Conservation (phyloP, 2,888 invertebrate genomes). For the Chrysina gloriosa region DNA sequence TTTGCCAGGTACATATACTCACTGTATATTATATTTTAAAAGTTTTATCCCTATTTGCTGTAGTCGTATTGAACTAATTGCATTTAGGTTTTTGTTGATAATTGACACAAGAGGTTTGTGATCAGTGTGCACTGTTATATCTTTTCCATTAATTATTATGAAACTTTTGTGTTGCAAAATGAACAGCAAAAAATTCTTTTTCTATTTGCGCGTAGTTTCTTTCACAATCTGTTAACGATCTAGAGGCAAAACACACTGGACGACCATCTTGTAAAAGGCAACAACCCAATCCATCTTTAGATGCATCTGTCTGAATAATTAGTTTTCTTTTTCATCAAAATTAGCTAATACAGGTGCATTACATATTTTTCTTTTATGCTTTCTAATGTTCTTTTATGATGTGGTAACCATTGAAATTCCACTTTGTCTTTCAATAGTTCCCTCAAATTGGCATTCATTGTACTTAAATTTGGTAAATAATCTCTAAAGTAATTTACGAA, state of each 20-base stretch:
- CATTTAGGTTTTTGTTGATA: too few species aligned
- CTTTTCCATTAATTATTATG: constrained; percentile 16
- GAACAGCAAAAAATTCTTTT: constrained; percentile 51
- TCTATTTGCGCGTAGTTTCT: constrained; percentile 52
- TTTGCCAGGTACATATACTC: too few species aligned
- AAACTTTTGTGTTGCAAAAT: constrained; percentile 25
- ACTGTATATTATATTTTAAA: too few species aligned
- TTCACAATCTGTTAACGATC: constrained; percentile 50
- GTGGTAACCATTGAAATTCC: constrained; percentile 19
- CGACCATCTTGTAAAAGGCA: constrained; percentile 49
- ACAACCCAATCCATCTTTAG: constrained; percentile 49
- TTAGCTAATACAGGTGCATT: background rate
- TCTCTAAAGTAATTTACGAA: constrained; percentile 48
- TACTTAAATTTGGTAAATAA: constrained; percentile 45
- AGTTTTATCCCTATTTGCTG: too few species aligned
- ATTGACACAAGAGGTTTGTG: constrained; percentile 52
- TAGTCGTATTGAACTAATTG: too few species aligned
- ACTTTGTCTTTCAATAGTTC: constrained; percentile 6
- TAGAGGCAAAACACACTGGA: constrained; percentile 52
- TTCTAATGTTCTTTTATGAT: background rate
- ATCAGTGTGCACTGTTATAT: constrained; percentile 43
- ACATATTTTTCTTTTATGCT: constrained; percentile 19
- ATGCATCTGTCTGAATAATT: constrained; percentile 51
- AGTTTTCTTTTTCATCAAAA: constrained; percentile 30
- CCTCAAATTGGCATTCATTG: background rate